phyloP scores from a whole-genome alignment of 2,797 vertebrate genomes.

The Chaetodon trifasciatus region DNA sequence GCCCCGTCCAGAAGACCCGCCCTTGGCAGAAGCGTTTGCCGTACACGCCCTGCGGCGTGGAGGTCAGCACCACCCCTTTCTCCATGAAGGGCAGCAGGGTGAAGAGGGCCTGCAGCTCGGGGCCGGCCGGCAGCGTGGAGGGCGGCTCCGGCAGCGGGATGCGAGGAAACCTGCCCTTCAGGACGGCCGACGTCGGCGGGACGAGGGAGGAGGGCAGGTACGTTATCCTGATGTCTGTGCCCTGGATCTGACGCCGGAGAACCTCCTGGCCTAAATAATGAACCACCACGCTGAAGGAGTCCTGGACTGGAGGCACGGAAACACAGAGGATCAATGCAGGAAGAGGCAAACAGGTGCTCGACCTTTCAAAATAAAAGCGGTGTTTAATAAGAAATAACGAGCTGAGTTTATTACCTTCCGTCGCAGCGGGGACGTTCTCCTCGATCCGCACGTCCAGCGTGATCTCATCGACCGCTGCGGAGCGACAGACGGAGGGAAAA shows the following conservation, averaged over 20 bases:
- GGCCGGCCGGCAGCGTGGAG: constrained; percentile 70
- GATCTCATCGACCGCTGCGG: constrained; percentile 78
- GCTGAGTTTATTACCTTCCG: constrained; percentile 55
- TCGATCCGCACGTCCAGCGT: constrained; percentile 82
- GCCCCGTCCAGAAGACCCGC: constrained; percentile 88
- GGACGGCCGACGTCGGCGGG: constrained; percentile 40
- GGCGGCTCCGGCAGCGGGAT: constrained; percentile 83
- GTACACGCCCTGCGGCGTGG: constrained; percentile 85
- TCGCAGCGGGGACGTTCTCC: constrained; percentile 67
- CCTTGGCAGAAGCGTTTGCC: constrained; percentile 86
- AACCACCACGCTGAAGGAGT: constrained; percentile 84
- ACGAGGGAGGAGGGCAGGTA: constrained; percentile 76
- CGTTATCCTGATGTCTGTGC: constrained; percentile 80
- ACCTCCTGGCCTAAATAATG: constrained; percentile 86
- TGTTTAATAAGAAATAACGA: too few relatives aligned
- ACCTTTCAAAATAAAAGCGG: neutral
- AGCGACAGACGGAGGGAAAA: neutral
- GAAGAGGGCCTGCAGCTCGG: constrained; percentile 66
- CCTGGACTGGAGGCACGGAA: constrained; percentile 72
- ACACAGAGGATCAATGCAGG: neutral
- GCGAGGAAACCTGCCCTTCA: constrained; percentile 69
- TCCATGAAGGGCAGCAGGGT: constrained; percentile 87
- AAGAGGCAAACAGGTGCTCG: neutral
- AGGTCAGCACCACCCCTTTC: constrained; percentile 87
- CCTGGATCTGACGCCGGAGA: constrained; percentile 70